phyloP scores from a whole-genome alignment of 2,888 invertebrate genomes.

The Pyrrhia umbra region DNA sequence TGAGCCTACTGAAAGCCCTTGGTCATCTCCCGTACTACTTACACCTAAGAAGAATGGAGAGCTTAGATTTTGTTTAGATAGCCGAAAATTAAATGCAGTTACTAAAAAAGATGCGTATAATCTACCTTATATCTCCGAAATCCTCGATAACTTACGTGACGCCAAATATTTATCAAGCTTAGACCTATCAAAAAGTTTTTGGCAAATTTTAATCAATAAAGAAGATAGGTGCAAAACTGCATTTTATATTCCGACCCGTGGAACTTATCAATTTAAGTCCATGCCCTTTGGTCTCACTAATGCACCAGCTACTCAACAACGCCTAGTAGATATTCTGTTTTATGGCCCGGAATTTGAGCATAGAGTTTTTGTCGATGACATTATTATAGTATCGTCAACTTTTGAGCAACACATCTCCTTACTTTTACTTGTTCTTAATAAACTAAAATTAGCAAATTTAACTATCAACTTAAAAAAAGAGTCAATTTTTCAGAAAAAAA shows the following conservation, averaged over 20 bases:
- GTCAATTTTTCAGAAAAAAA: slow-evolving; percentile 52
- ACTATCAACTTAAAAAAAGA: slow-evolving; percentile 57
- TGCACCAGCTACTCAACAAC: slow-evolving; percentile 61
- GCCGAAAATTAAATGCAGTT: too few relatives aligned
- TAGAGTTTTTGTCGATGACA: slow-evolving; percentile 55
- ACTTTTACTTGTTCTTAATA: slow-evolving; percentile 42
- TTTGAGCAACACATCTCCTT: slow-evolving; percentile 50
- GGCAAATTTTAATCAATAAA: slow-evolving; percentile 48
- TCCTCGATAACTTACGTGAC: slow-evolving; percentile 52
- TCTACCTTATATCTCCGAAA: too few relatives aligned
- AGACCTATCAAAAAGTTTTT: slow-evolving; percentile 50
- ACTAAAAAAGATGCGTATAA: too few relatives aligned
- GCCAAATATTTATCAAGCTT: slow-evolving; percentile 55
- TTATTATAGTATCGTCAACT: slow-evolving; percentile 41
- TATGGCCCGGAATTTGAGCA: slow-evolving; percentile 39
- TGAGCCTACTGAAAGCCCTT: slow-evolving; percentile 58
- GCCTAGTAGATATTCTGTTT: slow-evolving; percentile 53
- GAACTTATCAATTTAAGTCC: slow-evolving; percentile 11
- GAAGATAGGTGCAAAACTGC: slow-evolving; percentile 46
- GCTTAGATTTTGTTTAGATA: too few relatives aligned
- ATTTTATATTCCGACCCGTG: slow-evolving; percentile 50
- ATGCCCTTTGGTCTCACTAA: slow-evolving; percentile 39
- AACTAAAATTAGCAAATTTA: slow-evolving; percentile 51
- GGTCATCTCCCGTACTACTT: slow-evolving; percentile 58
- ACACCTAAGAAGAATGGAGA: too few relatives aligned